Conservation (phyloP, 2,113 vertebrate species). For the Chionodraco myersi region DNA sequence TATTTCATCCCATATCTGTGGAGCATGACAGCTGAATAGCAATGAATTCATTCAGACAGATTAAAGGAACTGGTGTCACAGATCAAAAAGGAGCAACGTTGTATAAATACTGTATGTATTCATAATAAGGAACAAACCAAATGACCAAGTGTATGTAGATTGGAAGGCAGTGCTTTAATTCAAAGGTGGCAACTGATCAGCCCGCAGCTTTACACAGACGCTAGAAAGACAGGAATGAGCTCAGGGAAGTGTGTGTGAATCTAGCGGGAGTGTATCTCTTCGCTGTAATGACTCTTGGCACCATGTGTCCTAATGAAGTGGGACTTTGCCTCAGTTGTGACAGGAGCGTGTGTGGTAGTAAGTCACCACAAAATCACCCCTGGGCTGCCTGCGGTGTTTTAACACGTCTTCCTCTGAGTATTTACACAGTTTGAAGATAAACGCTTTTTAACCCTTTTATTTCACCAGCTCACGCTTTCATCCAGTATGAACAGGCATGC, state of each 20-base stretch:
- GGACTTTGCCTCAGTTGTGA: conserved; percentile 23
- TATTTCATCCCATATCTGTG: conserved; percentile 54
- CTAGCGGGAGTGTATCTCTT: conserved; percentile 27
- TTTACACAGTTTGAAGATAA: not conserved
- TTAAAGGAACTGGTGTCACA: conserved; percentile 49
- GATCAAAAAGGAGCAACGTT: conserved; percentile 45
- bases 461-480: not conserved
- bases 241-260: conserved; percentile 12
- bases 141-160: conserved; percentile 13
- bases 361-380: not conserved
- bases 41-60: conserved; percentile 61
- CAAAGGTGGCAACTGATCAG: conserved; percentile 20
- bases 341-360: conserved; percentile 28
- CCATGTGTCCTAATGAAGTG: conserved; percentile 56
- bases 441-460: not conserved
- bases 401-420: conserved; percentile 7
- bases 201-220: conserved; percentile 1
- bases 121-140: not conserved
- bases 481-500: not conserved
- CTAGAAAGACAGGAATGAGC: conserved; percentile 26
- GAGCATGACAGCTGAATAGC: conserved; percentile 53
- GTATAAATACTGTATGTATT: conserved; percentile 45
- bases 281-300: conserved; percentile 50
- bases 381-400: not conserved
- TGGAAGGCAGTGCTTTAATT: not conserved